Evolutionary conservation across 2,113 vertebrate species (phyloP), one percentile per base, ranked within the genome.

Genomic region (Pelecanoides urinatrix): DNA sequence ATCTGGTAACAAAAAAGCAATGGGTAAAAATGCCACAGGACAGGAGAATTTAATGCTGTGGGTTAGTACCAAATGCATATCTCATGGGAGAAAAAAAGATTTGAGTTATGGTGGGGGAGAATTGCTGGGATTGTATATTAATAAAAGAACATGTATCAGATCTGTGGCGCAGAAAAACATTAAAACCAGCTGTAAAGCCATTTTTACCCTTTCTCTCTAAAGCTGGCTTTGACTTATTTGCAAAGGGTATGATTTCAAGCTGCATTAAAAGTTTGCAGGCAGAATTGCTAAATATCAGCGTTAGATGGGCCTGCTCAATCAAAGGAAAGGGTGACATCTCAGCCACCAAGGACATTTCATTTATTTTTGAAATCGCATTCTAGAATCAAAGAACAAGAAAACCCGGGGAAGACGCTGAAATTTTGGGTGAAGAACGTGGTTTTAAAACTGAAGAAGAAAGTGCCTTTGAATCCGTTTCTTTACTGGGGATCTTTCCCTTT

Each of bases 1-100:
- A 96, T 94, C 96, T 94, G 90, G 97, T 95, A 97, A 96, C 92
- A 96, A 92, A 96, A 93, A 97, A 94, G 95, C 76, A 94, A 78
- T 45, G 95, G 97, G 95, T 93, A 92, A 97, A 97, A 97, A 96
- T 97, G 97, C 96, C 97, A 97, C 91, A 97, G 96, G 95, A 98
- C 92, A 92, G 92, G 90, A 98, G 94, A 90, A 93, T 92, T 82
- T 85, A 70, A 72, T 94, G 94, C 68, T 94, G 25, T 74, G 34
- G 86, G 77, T 71, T 75, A 91, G 83, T 91, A 97, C 87, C 96
- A 97, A 97, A 94, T 19, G 15, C 65, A 68, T 9, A 14, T 93
- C 89, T 95, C 78, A 7, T 9, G 16, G 50, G 89, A 94, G 56
- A 45, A 70, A 79, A 80, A 80, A 67, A 78, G 18, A 47, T 88